Conservation (phyloP, 2,113 vertebrate genomes). For the Python bivittatus region DNA sequence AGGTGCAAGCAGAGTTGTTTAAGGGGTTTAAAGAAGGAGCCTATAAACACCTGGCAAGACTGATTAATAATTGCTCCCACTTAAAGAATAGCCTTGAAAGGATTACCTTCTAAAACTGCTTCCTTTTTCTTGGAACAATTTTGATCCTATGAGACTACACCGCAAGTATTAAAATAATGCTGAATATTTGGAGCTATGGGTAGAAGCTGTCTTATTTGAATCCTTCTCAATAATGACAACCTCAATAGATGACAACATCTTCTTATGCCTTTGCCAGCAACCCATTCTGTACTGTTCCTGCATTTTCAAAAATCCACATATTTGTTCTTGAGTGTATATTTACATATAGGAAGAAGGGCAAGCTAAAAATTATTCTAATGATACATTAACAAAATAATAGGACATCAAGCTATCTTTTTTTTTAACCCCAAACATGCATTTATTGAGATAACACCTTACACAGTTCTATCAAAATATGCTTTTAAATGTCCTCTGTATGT, state of each 20-base stretch:
- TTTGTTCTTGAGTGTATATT: neutral
- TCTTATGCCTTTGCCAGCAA: neutral
- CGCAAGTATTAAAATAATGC: neutral
- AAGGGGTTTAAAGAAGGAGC: conserved; percentile 10
- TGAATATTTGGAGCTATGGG: neutral
- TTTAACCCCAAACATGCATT: neutral
- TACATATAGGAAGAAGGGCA: neutral
- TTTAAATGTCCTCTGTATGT: neutral
- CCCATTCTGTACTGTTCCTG: neutral
- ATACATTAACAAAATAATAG: neutral
- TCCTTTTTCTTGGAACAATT: neutral
- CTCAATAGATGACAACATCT: neutral
- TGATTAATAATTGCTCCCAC: conserved; percentile 9
- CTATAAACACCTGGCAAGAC: conserved; percentile 23
- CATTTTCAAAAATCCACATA: neutral
- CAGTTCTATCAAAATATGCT: neutral
- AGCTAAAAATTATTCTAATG: neutral
- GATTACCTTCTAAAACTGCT: neutral
- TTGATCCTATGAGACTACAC: neutral
- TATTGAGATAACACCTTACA: neutral
- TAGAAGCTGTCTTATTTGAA: neutral
- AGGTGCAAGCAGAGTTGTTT: neutral
- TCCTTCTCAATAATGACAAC: neutral
- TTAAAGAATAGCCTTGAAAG: conserved; percentile 5
- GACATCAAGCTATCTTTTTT: neutral